A percentile compares a stretch with the other conserved stretches of the same genome.
Evolutionary conservation across 2,113 vertebrate species (phyloP).

Genomic region (Oostethus manadensis): DNA sequence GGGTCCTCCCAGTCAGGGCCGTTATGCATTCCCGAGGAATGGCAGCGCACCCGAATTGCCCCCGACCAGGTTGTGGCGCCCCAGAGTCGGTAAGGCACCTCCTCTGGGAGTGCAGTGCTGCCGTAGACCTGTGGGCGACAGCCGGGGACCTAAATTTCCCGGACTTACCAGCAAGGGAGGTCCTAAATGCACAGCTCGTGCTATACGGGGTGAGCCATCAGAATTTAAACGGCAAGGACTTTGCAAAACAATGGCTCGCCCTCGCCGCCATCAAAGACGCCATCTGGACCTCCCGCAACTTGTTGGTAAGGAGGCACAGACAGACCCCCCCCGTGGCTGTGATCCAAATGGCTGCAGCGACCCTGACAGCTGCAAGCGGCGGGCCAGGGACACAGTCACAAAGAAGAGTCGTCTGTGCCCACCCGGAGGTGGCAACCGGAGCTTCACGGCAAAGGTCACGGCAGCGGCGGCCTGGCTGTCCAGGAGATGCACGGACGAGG

Average conservation of each 20-base stretch:
- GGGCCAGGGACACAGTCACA: constrained; percentile 14
- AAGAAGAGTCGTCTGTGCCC: constrained; percentile 24
- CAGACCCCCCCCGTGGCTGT: constrained; percentile 19
- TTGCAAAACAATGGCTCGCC: background rate
- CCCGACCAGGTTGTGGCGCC: constrained; percentile 9
- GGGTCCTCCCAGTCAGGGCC: constrained; percentile 7
- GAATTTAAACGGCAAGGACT: background rate
- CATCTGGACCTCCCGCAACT: constrained; percentile 22
- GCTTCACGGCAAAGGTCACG: background rate
- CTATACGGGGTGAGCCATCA: constrained; percentile 4
- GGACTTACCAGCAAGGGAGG: constrained; percentile 10
- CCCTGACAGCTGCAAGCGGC: background rate
- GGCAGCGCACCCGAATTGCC: background rate
- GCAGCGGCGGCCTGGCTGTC: constrained; percentile 3
- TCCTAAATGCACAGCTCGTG: constrained; percentile 5
- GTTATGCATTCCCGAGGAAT: constrained; percentile 13
- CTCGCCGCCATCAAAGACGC: constrained; percentile 18
- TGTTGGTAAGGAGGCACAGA: constrained; percentile 25
- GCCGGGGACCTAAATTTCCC: constrained; percentile 8
- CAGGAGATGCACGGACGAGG: no score
- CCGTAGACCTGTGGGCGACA: constrained; percentile 3
- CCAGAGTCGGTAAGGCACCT: constrained; percentile 12
- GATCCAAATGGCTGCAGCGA: background rate
- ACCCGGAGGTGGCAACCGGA: constrained; percentile 13
- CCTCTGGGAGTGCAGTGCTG: constrained; percentile 16